Percentiles rank a stretch among this genome's conserved stretches.
Evolutionary conservation across 2,113 vertebrate genomes (phyloP).

Genomic region (Lethenteron camtschaticum): DNA sequence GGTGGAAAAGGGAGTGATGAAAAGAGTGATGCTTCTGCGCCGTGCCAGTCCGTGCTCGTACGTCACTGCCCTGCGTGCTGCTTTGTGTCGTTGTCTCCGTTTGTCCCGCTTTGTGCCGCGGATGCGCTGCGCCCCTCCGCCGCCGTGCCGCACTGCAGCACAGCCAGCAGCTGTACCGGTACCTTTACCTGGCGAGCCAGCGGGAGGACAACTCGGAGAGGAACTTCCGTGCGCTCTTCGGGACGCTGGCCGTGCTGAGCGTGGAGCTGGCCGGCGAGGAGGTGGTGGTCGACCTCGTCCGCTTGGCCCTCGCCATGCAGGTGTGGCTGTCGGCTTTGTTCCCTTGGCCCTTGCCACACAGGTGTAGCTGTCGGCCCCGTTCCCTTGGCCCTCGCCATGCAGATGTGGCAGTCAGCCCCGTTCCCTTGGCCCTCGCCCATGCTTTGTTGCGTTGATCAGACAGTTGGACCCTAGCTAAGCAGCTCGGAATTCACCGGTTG

Average conservation of each 20-base stretch:
- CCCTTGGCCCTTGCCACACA: slow-evolving; percentile 13
- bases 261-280: slow-evolving; percentile 80
- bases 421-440: no score
- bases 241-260: slow-evolving; percentile 53
- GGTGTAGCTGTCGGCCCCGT: slow-evolving; percentile 69
- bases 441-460: no score
- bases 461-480: no score
- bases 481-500: no score
- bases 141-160: slow-evolving; percentile 27
- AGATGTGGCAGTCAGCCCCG: slow-evolving; percentile 23
- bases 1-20: no score
- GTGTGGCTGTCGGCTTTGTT: slow-evolving; percentile 16
- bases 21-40: no score
- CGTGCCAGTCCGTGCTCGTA: no score
- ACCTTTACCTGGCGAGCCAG: slow-evolving; percentile 78
- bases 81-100: no score
- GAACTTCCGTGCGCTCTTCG: slow-evolving; percentile 56
- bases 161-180: slow-evolving; percentile 67
- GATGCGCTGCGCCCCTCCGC: background rate
- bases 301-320: slow-evolving; percentile 65
- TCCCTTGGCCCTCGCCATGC: slow-evolving; percentile 58
- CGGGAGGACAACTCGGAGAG: slow-evolving; percentile 39
- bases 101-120: no score
- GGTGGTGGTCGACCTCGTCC: slow-evolving; percentile 78
- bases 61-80: no score